phyloP scores from a whole-genome alignment of 2,797 vertebrate species.

The Lepus townsendii region DNA sequence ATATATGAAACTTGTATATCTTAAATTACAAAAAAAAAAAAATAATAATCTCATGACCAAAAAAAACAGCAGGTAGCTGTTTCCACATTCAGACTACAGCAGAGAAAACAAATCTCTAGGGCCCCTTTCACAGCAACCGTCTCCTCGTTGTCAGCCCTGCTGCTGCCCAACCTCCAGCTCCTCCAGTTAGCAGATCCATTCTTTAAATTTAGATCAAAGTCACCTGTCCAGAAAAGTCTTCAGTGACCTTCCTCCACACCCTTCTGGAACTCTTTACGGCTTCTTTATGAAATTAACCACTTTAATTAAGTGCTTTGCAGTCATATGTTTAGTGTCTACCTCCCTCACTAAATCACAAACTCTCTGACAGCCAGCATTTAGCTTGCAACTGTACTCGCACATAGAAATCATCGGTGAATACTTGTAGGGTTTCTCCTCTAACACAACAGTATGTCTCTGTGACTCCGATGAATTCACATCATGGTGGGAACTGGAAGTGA shows the following conservation, averaged over 20 bases:
- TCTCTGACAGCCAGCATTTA: background rate
- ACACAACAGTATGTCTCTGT: background rate
- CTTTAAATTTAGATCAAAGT: slow-evolving; percentile 11
- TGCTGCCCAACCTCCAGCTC: no score
- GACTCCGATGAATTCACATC: background rate
- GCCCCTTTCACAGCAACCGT: background rate
- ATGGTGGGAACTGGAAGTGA: background rate
- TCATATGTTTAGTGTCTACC: background rate
- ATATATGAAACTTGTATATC: no score
- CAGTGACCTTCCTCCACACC: background rate
- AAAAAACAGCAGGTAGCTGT: background rate
- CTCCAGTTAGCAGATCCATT: background rate
- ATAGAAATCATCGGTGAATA: background rate
- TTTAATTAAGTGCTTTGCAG: background rate
- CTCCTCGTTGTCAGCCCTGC: background rate
- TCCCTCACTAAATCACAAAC: background rate
- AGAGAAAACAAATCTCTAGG: background rate
- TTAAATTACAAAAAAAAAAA: no score
- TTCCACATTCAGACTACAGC: background rate
- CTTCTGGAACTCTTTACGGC: background rate
- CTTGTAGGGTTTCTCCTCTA: background rate
- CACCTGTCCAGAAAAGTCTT: background rate
- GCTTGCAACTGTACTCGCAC: background rate
- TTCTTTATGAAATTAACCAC: background rate
- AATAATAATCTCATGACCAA: no score